A percentile compares a stretch with the other conserved stretches of the same genome.
Conservation (phyloP, 23 tunicate genomes). For the Halocynthia roretzi region DNA sequence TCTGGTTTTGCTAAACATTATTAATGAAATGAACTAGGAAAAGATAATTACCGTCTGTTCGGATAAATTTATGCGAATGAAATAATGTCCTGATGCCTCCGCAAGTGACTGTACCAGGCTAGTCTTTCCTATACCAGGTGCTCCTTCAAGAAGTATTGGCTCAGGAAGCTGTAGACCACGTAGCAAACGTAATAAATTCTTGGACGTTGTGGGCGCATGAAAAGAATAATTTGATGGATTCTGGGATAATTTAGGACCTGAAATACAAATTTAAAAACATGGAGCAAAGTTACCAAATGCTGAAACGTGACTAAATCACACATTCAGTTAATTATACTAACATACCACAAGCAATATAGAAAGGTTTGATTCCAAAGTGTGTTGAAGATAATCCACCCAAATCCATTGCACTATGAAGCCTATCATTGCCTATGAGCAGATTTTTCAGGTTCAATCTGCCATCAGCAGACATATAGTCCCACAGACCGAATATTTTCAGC, state of each 20-base stretch:
- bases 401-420: neutral
- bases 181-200: constrained; percentile 47
- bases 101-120: constrained; percentile 85
- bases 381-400: neutral
- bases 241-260: too few species aligned
- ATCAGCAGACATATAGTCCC: constrained; percentile 5
- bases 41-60: constrained; percentile 77
- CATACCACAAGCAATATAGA: constrained; percentile 32
- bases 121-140: constrained; percentile 98
- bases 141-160: constrained; percentile 90
- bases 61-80: constrained; percentile 86
- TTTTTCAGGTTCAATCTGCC: constrained; percentile 13
- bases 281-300: too few species aligned
- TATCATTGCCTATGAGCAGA: constrained; percentile 10
- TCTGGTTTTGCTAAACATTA: too few species aligned
- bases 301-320: neutral
- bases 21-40: neutral
- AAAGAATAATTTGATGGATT: constrained; percentile 34
- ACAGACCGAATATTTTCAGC: constrained; percentile 25
- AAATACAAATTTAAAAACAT: too few species aligned
- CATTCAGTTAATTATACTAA: neutral
- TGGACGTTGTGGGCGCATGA: constrained; percentile 57
- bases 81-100: constrained; percentile 29
- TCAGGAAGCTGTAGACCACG: constrained; percentile 82
- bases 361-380: constrained; percentile 50